Evolutionary conservation across 2,113 vertebrate genomes (phyloP).

Genomic region (Oenanthe melanoleuca): DNA sequence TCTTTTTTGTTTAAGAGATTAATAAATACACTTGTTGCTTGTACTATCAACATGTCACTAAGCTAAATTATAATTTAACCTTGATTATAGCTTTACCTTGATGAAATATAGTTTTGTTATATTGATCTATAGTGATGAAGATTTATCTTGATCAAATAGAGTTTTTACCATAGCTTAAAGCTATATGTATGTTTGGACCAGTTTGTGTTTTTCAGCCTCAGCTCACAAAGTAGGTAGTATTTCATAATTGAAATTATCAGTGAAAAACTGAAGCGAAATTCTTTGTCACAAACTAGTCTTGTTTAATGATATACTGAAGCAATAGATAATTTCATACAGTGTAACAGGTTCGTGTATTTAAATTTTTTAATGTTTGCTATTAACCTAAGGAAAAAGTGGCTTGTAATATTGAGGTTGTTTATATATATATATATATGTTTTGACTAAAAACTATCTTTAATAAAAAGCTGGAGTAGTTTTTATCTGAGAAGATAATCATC

Average conservation of each 20-base stretch:
- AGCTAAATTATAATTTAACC: not conserved
- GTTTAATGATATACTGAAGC: conserved; percentile 36
- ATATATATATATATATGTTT: conserved; percentile 61
- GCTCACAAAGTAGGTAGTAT: not conserved
- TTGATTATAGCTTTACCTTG: not conserved
- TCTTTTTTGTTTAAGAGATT: not conserved
- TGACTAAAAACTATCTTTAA: conserved; percentile 88
- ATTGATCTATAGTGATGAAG: not conserved
- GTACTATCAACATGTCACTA: not conserved
- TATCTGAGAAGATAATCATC: conserved; percentile 85
- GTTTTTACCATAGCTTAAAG: not conserved
- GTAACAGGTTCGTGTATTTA: conserved; percentile 62
- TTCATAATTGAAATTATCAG: not conserved
- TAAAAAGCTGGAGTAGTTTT: conserved; percentile 91
- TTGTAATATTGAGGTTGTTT: conserved; percentile 57
- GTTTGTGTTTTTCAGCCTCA: not conserved
- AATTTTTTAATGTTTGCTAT: conserved; percentile 27
- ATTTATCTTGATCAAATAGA: not conserved
- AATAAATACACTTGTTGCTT: not conserved
- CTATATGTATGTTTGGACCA: not conserved
- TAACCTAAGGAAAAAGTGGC: conserved; percentile 40
- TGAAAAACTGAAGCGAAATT: not conserved
- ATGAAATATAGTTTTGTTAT: not conserved
- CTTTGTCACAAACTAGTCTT: not conserved
- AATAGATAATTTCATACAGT: not conserved